A percentile compares a stretch with the other conserved stretches of the same genome.
phyloP scores from a whole-genome alignment of 2,797 vertebrate genomes.

The Nothura maculosa region DNA sequence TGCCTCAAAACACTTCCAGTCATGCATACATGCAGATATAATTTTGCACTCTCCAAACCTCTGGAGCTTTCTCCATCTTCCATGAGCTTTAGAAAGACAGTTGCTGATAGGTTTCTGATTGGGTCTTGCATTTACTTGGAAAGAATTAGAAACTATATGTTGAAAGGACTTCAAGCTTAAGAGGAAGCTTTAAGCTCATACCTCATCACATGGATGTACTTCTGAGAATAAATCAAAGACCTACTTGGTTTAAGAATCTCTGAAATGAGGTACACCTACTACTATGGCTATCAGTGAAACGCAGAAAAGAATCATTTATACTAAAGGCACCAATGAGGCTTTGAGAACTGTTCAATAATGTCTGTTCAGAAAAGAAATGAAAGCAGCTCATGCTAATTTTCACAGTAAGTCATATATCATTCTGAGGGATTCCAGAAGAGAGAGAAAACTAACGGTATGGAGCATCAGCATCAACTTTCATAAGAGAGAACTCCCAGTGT shows the following conservation, averaged over 20 bases:
- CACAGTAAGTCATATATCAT: not conserved
- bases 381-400: not conserved
- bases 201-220: not conserved
- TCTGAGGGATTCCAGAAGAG: constrained; percentile 29
- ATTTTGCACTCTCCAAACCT: not conserved
- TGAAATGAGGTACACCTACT: not conserved
- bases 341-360: constrained; percentile 33
- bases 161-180: not conserved
- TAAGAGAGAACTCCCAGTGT: not conserved
- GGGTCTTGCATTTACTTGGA: not conserved
- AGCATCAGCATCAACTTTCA: constrained; percentile 3
- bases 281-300: not conserved
- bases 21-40: not conserved
- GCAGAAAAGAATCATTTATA: constrained; percentile 10
- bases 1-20: not conserved
- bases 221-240: constrained; percentile 9
- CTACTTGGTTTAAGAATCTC: not conserved
- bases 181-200: not conserved
- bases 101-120: not conserved
- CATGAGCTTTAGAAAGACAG: not conserved
- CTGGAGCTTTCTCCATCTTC: not conserved
- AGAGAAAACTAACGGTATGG: not conserved
- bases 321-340: not conserved
- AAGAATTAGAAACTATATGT: not conserved
- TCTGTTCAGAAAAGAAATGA: not conserved